Percentiles rank a stretch among this genome's conserved stretches.
phyloP scores from a whole-genome alignment of 2,113 vertebrate genomes.

The Gymnarchus niloticus region DNA sequence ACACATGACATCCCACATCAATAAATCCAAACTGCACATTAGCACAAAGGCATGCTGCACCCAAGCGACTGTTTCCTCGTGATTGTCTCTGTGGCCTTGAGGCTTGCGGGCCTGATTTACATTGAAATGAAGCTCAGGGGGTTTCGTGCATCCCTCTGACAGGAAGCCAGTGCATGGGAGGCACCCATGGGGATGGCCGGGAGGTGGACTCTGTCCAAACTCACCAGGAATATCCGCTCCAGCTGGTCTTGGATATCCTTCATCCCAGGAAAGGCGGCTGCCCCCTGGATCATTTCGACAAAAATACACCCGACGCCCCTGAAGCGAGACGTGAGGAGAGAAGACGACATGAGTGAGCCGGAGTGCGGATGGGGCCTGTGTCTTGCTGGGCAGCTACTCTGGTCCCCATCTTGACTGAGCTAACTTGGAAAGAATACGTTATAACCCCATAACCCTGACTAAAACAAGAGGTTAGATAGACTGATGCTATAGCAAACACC shows the following conservation, averaged over 20 bases:
- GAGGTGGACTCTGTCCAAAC: slow-evolving; percentile 27
- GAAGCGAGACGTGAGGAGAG: slow-evolving; percentile 29
- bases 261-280: slow-evolving; percentile 79
- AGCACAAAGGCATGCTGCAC: neutral
- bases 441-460: too few species aligned
- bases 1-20: neutral
- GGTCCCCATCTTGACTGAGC: too few species aligned
- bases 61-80: neutral
- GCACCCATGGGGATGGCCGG: neutral
- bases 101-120: neutral
- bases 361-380: neutral
- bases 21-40: neutral
- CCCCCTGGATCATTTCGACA: slow-evolving; percentile 79
- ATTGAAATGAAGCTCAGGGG: neutral
- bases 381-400: neutral
- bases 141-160: neutral
- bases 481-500: too few species aligned
- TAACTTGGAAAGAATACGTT: too few species aligned
- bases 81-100: neutral
- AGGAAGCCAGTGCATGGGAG: neutral
- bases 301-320: slow-evolving; percentile 82
- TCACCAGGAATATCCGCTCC: slow-evolving; percentile 79
- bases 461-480: too few species aligned
- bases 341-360: neutral
- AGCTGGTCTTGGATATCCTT: slow-evolving; percentile 80